Base-by-base conservation (phyloP, 2,113 vertebrate species). In the Tympanuchus pallidicinctus region DNA sequence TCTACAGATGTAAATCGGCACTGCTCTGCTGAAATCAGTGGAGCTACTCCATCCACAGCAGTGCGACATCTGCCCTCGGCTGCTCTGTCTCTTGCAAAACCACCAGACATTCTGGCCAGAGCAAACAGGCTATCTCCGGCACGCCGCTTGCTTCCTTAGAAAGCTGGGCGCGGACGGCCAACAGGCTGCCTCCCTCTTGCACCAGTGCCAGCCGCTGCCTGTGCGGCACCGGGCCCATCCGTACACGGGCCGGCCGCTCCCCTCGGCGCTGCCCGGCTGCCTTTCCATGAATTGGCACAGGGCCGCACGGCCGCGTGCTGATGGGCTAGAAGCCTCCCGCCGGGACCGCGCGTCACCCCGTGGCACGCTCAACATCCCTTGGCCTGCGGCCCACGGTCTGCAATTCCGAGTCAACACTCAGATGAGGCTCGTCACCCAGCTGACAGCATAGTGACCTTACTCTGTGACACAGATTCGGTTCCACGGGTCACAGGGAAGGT, bases 361-460 rank as follows among this genome's bases (percentile, higher is more conserved):
- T 48, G 89, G 93, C 87, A 96, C 77, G 84, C 93, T 95, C n/a
- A 30, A 63, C 63, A 73, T 88, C 93, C 89, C 78, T 81, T 97
- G 94, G 96, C 90, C 70, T 5, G 0, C 59, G 63, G 94, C 94
- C 94, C 89, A 38, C 10, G 77, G 83, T 64, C 93, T 91, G 73
- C 95, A 96, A 78, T 93, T 82, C 83, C 8, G 3, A 97, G 89
- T 94, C 92, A 96, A 20, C 69, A 95, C 90, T 89, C 86, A 56
- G 60, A 27, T 64, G 43, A 82, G 48, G 89, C 76, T 89, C 96
- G 96, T 93, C 93, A 86, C 83, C 91, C 95, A 94, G 95, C 96
- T 93, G 90, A 92, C 86, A 92, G 91, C 57, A 74, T 83, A 65
- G 91, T 96, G 94, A 95, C 88, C 85, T 96, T 96, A 94, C 91